Percentiles rank a stretch among this genome's conserved stretches.
These are phyloP conservation scores for Scaptomyza hsui DNA, from an alignment of 1,140 invertebrate genomes.

Conservation along the genomic window DNA sequence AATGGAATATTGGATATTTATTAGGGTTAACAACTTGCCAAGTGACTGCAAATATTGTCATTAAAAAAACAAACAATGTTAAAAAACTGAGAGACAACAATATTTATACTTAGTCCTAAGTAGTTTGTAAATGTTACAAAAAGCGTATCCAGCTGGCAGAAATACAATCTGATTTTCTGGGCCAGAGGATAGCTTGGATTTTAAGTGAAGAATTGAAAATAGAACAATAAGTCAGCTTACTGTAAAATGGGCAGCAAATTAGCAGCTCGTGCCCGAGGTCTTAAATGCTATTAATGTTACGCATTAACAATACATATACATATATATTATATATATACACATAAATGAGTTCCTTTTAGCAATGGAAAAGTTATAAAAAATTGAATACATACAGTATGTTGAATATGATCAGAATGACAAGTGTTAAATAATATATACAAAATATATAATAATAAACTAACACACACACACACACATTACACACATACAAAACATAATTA, in stretches of 20 bases:
- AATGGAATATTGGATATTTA: conserved; percentile 39
- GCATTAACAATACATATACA: conserved; percentile 70
- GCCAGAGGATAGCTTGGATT: conserved; percentile 21
- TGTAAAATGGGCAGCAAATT: conserved; percentile 43
- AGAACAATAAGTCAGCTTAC: conserved; percentile 69
- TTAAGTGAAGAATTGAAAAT: conserved; percentile 42
- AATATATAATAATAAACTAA: conserved; percentile 29
- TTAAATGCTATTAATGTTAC: conserved; percentile 79
- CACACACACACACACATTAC: conserved; percentile 29
- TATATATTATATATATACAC: conserved; percentile 40
- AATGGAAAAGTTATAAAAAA: conserved; percentile 63
- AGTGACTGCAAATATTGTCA: conserved; percentile 69
- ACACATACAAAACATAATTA: conserved; percentile 28
- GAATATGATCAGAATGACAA: conserved; percentile 12
- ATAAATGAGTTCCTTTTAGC: conserved; percentile 65
- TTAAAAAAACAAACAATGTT: conserved; percentile 44
- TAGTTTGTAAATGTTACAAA: conserved; percentile 35
- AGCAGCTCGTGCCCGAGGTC: conserved; percentile 52
- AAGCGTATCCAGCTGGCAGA: not conserved
- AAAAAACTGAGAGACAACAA: conserved; percentile 41
- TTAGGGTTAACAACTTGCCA: conserved; percentile 54
- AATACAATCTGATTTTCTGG: not conserved
- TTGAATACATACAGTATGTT: conserved; percentile 46
- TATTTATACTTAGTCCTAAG: conserved; percentile 63
- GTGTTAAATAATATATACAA: conserved; percentile 31